Base-by-base conservation (phyloP, 2,113 vertebrate genomes). In the Rhea pennata region DNA sequence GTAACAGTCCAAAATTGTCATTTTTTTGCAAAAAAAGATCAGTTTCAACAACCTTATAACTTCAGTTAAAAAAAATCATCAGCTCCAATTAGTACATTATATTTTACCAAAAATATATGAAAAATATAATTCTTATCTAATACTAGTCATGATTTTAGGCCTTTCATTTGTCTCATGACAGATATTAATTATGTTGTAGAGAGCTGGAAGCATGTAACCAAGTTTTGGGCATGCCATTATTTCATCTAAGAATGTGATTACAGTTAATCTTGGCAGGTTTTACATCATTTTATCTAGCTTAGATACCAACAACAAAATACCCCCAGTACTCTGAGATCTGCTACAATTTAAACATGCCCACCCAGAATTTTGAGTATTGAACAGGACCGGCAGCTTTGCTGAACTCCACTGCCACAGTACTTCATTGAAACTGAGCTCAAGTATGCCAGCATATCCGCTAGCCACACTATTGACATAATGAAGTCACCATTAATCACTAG, bases 71-170 rank as follows among this genome's bases (percentile, higher is more conserved):
- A n/a, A 81, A 40, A 72, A 9, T 21, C 10, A 66, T 14, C 16
- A 62, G 10, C 2, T 64, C 84, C 29, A 75, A 94, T 51, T 21
- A 23, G 17, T 31, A 31, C 15, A 24, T 42, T 48, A 84, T 59
- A 69, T 72, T 44, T 40, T 26, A 39, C 10, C 2, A 33, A 13
- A 12, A 76, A 75, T 29, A 72, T 9, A 71, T 9, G 56, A 54
- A 86, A 53, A 58, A 36, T 44, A 12, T 20, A 69, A 21, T 51
- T 83, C n/a, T 77, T 71, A 27, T 86, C 23, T 61, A 78, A 64
- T 20, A 22, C 1, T 62, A 15, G 14, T 54, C 5, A 29, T 15
- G 13, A 44, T 22, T 40, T 69, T 46, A 3, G 1, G 3, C 4
- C 71, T 62, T 62, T 71, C 39, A 22, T 39, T 71, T 89, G 91